Base-by-base conservation (phyloP, 2,888 invertebrate genomes). In the Erebia palarica region DNA sequence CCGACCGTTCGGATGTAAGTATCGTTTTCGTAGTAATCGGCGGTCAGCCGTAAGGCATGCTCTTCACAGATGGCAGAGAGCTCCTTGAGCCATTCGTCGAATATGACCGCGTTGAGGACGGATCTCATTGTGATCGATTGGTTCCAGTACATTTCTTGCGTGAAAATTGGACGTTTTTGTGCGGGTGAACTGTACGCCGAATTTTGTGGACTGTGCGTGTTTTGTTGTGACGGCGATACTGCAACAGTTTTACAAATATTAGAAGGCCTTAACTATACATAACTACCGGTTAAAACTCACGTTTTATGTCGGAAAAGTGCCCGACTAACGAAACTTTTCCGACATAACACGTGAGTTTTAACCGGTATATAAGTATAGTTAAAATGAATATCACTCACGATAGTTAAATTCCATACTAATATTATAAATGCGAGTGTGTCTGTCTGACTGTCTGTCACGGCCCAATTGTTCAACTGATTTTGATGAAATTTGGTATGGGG, bases 41-140 rank as follows among this genome's bases (percentile, higher is more conserved):
- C 83, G 0, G 92, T 83, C 1, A 92, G 77, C 59, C 91, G 82
- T 1, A 97, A 94, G 8, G 97, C 96, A 86, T 99, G 99, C 87
- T 99, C 99, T 86, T 98, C 97, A 75, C 98, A 96, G 70, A 99
- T 94, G 14, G 99, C 98, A 0, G 99, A 97, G 73, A 99, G 92
- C 90, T 99, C 99, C 86, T 98, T 98, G 0, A 98, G 94, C 97
- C 99, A 98, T 86, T 99, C 99, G 82, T 98, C 98, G 73, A 99
- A 92, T 61, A 99, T 92, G 8, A 99, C 96, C 1, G 98, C 98
- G 82, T 93, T 94, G 10, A 94, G 82, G 69, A 93, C 84, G 3
- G 91, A 86, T 0, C 91, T 88, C 2, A 90, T 82, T 0, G 90
- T 88, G 18, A 89, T 86, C 0, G 94, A 91, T 71, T 92, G 90